A percentile compares a stretch with the other conserved stretches of the same genome.
These are phyloP conservation scores for Drosophila dives DNA, from an alignment of 2,888 invertebrate genomes.

Conservation along the genomic window DNA sequence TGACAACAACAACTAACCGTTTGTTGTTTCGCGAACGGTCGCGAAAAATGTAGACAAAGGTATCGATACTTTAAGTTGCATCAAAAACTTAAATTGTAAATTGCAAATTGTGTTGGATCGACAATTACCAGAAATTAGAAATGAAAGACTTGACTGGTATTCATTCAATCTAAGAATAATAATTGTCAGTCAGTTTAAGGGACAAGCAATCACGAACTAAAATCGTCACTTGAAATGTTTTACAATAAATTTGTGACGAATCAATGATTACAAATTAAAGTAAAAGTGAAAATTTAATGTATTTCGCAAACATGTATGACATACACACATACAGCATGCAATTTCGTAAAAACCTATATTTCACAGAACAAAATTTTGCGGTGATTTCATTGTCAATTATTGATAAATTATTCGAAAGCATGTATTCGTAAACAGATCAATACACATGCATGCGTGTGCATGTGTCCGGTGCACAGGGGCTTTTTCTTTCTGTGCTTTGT, in stretches of 20 bases:
- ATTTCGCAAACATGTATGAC: neutral
- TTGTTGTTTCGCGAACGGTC: constrained; percentile 7
- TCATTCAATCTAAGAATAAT: neutral
- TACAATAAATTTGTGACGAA: neutral
- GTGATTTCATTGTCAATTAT: neutral
- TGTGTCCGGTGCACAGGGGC: constrained; percentile 4
- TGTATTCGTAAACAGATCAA: neutral
- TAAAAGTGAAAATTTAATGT: neutral
- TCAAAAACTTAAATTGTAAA: constrained; percentile 2
- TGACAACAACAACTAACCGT: constrained; percentile 10
- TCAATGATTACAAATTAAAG: neutral
- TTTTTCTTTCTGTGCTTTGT: constrained; percentile 6
- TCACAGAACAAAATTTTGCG: neutral
- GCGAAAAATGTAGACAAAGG: constrained; percentile 35
- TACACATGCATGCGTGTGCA: constrained; percentile 1
- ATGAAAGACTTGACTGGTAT: neutral
- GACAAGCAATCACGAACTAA: neutral
- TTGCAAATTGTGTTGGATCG: neutral
- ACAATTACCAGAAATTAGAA: neutral
- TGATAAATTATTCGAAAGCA: neutral
- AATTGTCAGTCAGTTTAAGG: neutral
- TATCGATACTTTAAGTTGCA: neutral
- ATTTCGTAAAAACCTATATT: neutral
- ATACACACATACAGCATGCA: neutral
- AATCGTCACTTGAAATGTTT: neutral